Base-by-base conservation (phyloP, 64 coral and sea anemone genomes). In the Montipora foliosa region DNA sequence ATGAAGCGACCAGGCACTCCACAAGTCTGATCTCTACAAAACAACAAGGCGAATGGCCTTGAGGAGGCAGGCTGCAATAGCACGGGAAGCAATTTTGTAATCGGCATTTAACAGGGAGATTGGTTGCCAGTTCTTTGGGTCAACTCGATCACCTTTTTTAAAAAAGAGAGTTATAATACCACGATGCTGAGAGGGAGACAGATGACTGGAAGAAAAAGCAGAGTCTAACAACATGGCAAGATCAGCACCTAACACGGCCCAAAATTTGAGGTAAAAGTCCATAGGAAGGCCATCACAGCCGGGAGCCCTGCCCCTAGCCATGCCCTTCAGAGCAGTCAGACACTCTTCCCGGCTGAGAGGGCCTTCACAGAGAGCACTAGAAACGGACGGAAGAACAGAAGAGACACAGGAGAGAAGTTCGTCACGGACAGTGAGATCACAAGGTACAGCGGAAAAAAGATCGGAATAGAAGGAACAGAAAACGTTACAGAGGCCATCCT, bases 231-330 rank as follows among this genome's bases (percentile, higher is more conserved):
- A 86, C 7, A n/a, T 0, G 6, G 83, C 86, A 5, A 94, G 70
- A 45, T 93, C 83, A 4, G 1, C 0, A 3, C 91, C 83, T 0
- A 93, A 46, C 0, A 93, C n/a, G 12, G 47, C 20, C 91, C 72
- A 93, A 8, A 93, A 93, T 0, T 44, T 48, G 21, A 88, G 8
- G 9, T 87, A 93, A 20, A 93, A 93, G 17, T 93, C 92, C 15
- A 50, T 77, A 3, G 76, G 92, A 0, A 94, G 52, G 5, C 92
- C 92, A 69, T 94, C 84, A 5, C 49, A 20, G 20, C 92, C 91
- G 2, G 84, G 76, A 20, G 75, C 11, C 68, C 82, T 89, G 17
- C 51, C 1, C 0, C 17, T 16, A 19, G 92, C 84, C 86, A 89
- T 94, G 13, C 87, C 84, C 17, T 48, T 47, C 12, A 94, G 86